Evolutionary conservation across 2,888 invertebrate species (phyloP).

Genomic region (Stenoptilia bipunctidactyla): DNA sequence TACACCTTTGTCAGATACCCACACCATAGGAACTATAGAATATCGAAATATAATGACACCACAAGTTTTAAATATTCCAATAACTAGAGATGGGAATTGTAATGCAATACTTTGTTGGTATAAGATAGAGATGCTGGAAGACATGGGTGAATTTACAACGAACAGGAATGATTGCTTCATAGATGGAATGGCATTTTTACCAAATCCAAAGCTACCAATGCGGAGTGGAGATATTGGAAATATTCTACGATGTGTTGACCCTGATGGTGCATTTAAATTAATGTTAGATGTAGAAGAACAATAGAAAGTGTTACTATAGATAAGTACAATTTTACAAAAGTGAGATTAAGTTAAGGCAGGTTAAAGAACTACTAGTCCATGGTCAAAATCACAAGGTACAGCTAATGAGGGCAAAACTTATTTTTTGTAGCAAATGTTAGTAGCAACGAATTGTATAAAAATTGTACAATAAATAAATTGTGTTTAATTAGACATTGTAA

Average conservation of each 20-base stretch:
- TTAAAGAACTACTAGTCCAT: no score
- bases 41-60: constrained; percentile 19
- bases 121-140: constrained; percentile 49
- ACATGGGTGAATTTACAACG: constrained; percentile 45
- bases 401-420: no score
- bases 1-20: constrained; percentile 40
- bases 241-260: constrained; percentile 35
- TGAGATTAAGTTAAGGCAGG: no score
- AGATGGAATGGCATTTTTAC: constrained; percentile 58
- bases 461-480: no score
- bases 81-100: constrained; percentile 41
- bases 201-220: constrained; percentile 35
- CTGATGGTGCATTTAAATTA: constrained; percentile 41
- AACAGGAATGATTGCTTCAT: constrained; percentile 47
- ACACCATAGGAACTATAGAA: constrained; percentile 24
- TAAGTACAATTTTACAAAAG: no score
- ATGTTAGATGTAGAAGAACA: constrained; percentile 21
- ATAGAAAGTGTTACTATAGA: no score
- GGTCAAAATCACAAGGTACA: no score
- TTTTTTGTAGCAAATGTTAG: no score
- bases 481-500: no score
- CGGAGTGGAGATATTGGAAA: constrained; percentile 29
- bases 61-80: constrained; percentile 27
- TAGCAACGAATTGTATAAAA: no score
- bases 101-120: constrained; percentile 72